These are phyloP conservation scores for Noctuana brunneofusca DNA, from an alignment of 2,888 invertebrate species.

Conservation along the genomic window DNA sequence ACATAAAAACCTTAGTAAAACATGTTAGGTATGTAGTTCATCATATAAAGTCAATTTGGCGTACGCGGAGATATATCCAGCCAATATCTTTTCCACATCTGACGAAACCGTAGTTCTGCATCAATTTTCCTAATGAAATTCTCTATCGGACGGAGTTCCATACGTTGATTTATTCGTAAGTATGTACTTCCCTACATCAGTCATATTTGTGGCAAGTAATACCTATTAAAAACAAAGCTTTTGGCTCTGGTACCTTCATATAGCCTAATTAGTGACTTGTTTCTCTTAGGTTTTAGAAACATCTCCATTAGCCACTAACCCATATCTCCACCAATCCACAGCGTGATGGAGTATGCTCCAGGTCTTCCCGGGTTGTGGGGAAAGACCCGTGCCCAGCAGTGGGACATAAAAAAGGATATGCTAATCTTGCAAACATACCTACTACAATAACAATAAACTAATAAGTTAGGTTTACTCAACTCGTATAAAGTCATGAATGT, in stretches of 20 bases:
- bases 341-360: too few relatives aligned
- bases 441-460: neutral
- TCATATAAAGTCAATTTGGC: constrained; percentile 16
- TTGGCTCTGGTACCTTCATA: neutral
- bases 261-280: neutral
- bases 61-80: constrained; percentile 8
- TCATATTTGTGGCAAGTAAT: constrained; percentile 30
- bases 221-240: constrained; percentile 24
- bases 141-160: constrained; percentile 7
- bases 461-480: neutral
- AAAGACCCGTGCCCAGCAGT: too few relatives aligned
- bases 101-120: constrained; percentile 30
- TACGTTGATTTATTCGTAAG: constrained; percentile 18
- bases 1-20: constrained; percentile 4
- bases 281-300: neutral
- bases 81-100: constrained; percentile 17
- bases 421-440: too few relatives aligned
- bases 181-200: constrained; percentile 6
- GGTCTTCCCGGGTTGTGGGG: too few relatives aligned
- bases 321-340: too few relatives aligned
- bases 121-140: constrained; percentile 35
- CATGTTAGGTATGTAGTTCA: too few relatives aligned
- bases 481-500: neutral
- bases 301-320: too few relatives aligned
- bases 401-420: too few relatives aligned